Evolutionary conservation across 2,888 invertebrate genomes (phyloP), one percentile per base, ranked within the genome.

Genomic region (Ichneumoninae sp.): DNA sequence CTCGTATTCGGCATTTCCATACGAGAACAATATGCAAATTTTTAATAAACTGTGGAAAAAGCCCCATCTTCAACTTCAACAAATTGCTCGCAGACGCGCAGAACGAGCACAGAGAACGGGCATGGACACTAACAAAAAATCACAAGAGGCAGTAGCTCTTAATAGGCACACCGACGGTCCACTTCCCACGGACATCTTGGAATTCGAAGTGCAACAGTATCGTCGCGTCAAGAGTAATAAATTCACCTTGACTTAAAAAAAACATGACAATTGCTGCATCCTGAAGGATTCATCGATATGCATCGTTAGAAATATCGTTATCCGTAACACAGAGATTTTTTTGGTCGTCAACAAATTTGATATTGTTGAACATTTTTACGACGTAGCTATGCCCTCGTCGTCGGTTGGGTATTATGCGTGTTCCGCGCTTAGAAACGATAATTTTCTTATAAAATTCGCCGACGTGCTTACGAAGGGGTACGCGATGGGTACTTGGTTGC

Each of bases 21-120:
- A 22, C n/a, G n/a, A n/a, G n/a, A n/a, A n/a, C n/a, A n/a, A n/a
- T n/a, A n/a, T n/a, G n/a, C n/a, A n/a, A n/a, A n/a, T n/a, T n/a
- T n/a, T n/a, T n/a, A n/a, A n/a, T n/a, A n/a, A n/a, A n/a, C n/a
- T n/a, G n/a, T n/a, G n/a, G n/a, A n/a, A n/a, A n/a, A n/a, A n/a
- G n/a, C n/a, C n/a, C n/a, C n/a, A n/a, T n/a, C n/a, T n/a, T n/a
- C n/a, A n/a, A n/a, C n/a, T n/a, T n/a, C n/a, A n/a, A n/a, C n/a
- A n/a, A 68, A 50, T 68, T 36, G 52, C 66, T 26, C 52, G 54
- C 36, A 36, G 76, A 57, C 13, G 57, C 0, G 57, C 57, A 1
- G 57, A 57, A 57, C 57, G 40, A 3, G 68, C 10, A 19, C 40
- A 36, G 5, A 8, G 30, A 13, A n/a, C 19, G 1, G 6, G 47